phyloP scores from a whole-genome alignment of 2,888 invertebrate genomes.

The Tortrix viridana region DNA sequence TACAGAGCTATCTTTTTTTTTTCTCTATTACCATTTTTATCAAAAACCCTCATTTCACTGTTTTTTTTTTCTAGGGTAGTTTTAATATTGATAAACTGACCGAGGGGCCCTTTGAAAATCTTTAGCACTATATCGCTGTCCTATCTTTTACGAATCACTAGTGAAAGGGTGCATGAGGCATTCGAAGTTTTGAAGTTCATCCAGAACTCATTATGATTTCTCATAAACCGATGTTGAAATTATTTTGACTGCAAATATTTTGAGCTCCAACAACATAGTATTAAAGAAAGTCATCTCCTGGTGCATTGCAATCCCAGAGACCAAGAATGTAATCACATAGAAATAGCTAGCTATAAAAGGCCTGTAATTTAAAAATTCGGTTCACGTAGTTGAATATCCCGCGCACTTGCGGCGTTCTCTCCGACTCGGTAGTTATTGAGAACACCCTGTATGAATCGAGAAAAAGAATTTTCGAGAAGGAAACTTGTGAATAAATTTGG shows the following conservation, averaged over 20 bases:
- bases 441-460: not conserved
- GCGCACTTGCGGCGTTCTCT: slow-evolving; percentile 34
- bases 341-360: slow-evolving; percentile 39
- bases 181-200: too few species aligned
- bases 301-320: slow-evolving; percentile 30
- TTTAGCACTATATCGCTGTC: too few species aligned
- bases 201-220: too few species aligned
- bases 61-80: too few species aligned
- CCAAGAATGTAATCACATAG: slow-evolving; percentile 51
- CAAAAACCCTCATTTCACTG: too few species aligned
- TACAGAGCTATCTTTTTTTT: too few species aligned
- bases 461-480: not conserved
- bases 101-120: too few species aligned
- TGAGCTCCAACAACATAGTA: not conserved
- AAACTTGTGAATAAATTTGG: not conserved
- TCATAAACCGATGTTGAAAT: too few species aligned
- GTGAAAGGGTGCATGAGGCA: too few species aligned
- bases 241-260: not conserved
- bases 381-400: slow-evolving; percentile 45
- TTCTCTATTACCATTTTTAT: too few species aligned
- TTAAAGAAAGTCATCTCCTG: slow-evolving; percentile 2
- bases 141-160: too few species aligned
- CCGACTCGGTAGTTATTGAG: slow-evolving; percentile 18
- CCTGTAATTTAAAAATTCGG: slow-evolving; percentile 51
- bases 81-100: too few species aligned